Base-by-base conservation (phyloP, 2,888 invertebrate genomes). In the Oithona nana region DNA sequence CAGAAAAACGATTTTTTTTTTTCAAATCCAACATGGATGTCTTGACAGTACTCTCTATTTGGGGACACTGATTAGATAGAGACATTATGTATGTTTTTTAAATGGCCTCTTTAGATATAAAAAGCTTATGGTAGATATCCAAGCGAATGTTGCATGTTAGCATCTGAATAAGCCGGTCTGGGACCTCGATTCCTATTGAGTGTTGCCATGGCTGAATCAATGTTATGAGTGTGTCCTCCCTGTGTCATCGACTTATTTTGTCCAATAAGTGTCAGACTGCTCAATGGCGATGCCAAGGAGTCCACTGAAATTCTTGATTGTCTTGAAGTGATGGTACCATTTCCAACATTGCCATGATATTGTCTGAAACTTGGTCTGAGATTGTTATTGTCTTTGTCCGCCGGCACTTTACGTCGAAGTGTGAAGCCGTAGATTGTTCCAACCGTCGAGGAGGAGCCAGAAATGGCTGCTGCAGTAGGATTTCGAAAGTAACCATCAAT, bases 71-170 rank as follows among this genome's bases (percentile, higher is more conserved):
- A n/a, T n/a, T n/a, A n/a, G n/a, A n/a, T n/a, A n/a, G n/a, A n/a
- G n/a, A n/a, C n/a, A n/a, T n/a, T n/a, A n/a, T n/a, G n/a, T n/a
- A n/a, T n/a, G n/a, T n/a, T n/a, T n/a, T n/a, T n/a, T n/a, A n/a
- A n/a, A n/a, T n/a, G n/a, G n/a, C n/a, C n/a, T n/a, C n/a, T n/a
- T n/a, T n/a, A n/a, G n/a, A n/a, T n/a, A n/a, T n/a, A n/a, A 39
- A 39, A 16, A 39, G 6, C 26, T 70, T 70, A 81, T 16, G 81
- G 82, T 63, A 82, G 71, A 70, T 82, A 82, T 4, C 82, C 82
- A 28, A 82, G 71, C 3, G 81, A 81, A 67, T 81, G 80, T 70
- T 81, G 81, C 49, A 82, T 74, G 68, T 78, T 80, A 52, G 76
- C 76, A 67, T 78, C 62, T 13, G 62, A 62, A 57, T 54, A 62